phyloP scores from a whole-genome alignment of 2,888 invertebrate genomes.

The Amblyjoppa fuscipennis region DNA sequence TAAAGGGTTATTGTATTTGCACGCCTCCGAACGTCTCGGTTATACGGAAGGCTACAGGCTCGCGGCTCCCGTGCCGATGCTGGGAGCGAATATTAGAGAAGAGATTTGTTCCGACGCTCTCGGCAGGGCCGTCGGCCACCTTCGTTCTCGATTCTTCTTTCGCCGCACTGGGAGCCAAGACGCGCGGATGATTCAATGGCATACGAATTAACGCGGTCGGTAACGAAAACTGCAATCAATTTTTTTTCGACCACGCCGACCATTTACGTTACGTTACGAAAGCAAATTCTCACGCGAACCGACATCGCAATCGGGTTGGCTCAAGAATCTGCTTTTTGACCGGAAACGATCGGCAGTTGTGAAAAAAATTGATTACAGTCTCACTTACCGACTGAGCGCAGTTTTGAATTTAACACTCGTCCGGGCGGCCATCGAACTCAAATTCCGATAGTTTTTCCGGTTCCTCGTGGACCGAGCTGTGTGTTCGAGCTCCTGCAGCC shows the following conservation, averaged over 20 bases:
- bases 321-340: neutral
- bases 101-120: constrained; percentile 58
- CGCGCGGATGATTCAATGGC: neutral
- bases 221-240: no score
- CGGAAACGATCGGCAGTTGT: no score
- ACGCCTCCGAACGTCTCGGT: constrained; percentile 75
- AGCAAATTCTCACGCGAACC: no score
- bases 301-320: neutral
- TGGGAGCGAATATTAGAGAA: constrained; percentile 47
- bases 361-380: no score
- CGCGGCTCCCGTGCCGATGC: constrained; percentile 49
- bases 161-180: neutral
- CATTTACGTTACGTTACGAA: no score
- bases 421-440: no score
- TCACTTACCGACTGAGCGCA: no score
- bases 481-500: neutral
- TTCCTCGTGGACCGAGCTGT: no score
- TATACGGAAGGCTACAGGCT: constrained; percentile 55
- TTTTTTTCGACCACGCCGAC: no score
- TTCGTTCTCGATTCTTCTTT: constrained; percentile 19
- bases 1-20: constrained; percentile 85
- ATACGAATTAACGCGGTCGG: neutral
- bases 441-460: neutral
- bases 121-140: constrained; percentile 45
- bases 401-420: no score